Conservation (phyloP, 2,888 invertebrate species). For the Amiota communis region DNA sequence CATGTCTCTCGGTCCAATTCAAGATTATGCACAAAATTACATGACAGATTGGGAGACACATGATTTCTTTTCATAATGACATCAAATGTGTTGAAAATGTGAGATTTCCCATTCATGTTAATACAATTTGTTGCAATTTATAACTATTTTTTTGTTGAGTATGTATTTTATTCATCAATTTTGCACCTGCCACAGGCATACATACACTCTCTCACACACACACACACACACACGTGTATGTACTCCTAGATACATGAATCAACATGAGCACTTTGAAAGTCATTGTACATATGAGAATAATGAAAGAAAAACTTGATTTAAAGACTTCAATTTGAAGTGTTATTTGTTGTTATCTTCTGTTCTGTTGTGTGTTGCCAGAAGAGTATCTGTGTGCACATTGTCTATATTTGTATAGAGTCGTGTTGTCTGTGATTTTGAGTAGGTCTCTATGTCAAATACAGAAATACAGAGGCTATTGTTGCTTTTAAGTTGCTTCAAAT, state of each 20-base stretch:
- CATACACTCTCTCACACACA: not conserved
- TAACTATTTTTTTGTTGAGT: too few species aligned
- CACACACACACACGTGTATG: not conserved
- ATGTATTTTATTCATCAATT: not conserved
- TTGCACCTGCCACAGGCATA: conserved; percentile 7
- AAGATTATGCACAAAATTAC: too few species aligned
- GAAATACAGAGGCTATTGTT: not conserved
- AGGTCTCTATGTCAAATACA: not conserved
- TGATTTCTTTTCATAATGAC: too few species aligned
- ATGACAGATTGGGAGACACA: too few species aligned
- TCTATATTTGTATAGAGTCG: not conserved
- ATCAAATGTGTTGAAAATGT: too few species aligned
- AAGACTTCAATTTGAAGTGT: not conserved
- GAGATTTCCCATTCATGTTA: too few species aligned
- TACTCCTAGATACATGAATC: not conserved
- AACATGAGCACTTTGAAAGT: conserved; percentile 2
- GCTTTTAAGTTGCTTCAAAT: conserved; percentile 12
- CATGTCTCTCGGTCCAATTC: too few species aligned
- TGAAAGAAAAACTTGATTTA: not conserved
- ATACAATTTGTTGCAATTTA: too few species aligned
- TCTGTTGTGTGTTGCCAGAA: conserved; percentile 11
- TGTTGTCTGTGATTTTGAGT: not conserved
- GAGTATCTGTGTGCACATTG: not conserved
- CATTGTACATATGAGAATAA: not conserved
- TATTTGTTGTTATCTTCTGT: not conserved